A percentile compares a stretch with the other conserved stretches of the same genome.
These are phyloP conservation scores for Diabrotica undecimpunctata DNA, from an alignment of 1,140 invertebrate genomes.

Conservation along the genomic window DNA sequence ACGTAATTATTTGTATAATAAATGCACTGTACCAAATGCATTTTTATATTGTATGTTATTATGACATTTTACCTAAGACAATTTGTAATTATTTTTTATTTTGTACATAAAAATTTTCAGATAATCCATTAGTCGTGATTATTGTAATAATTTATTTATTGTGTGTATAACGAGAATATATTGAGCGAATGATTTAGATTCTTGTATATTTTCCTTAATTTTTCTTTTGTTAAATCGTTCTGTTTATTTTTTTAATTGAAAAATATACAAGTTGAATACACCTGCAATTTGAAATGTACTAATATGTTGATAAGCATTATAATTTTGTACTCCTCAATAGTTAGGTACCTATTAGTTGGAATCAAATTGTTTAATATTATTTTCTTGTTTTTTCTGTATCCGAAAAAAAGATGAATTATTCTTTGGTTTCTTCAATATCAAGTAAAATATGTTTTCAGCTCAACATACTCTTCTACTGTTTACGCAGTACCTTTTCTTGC, in stretches of 20 bases:
- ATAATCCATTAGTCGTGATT: constrained; percentile 2
- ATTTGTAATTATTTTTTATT: constrained; percentile 31
- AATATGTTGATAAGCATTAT: background rate
- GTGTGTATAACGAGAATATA: background rate
- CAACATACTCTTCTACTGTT: background rate
- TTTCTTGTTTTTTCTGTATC: background rate
- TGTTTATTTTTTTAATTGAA: constrained; percentile 11
- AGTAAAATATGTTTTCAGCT: background rate
- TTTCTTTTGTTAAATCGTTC: no score
- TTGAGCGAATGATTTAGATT: background rate
- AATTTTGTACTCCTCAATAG: background rate
- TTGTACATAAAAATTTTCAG: constrained; percentile 30
- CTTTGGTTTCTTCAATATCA: no score
- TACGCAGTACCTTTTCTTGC: background rate
- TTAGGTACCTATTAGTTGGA: no score
- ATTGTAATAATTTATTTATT: constrained; percentile 18
- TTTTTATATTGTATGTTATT: constrained; percentile 25
- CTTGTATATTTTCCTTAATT: background rate
- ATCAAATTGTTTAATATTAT: background rate
- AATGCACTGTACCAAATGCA: constrained; percentile 41
- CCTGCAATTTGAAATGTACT: background rate
- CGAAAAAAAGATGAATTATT: background rate
- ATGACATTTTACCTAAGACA: constrained; percentile 19
- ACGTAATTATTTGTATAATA: constrained; percentile 19
- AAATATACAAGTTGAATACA: background rate